Evolutionary conservation across 1,140 invertebrate genomes (phyloP), one percentile per base, ranked within the genome.

Genomic region (Nasonia giraulti): DNA sequence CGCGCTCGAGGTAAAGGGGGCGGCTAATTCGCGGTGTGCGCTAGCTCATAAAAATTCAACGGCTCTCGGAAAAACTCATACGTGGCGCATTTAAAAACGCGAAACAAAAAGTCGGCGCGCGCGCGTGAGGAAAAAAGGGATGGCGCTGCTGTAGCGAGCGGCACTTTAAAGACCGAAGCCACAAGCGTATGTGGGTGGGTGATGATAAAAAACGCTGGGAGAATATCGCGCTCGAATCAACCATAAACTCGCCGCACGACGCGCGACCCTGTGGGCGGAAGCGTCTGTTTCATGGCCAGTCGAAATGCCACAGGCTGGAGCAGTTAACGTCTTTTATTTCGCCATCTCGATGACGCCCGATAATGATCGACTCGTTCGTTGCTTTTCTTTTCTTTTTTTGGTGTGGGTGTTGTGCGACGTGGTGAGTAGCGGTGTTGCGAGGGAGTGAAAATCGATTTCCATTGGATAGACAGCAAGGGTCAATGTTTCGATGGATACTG

Each of bases 1-100:
- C 33, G 31, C 5, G 31, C 6, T 4, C 23, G 76, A 27, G 47
- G 40, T n/a, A 78, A 50, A 55, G 37, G 10, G 50, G 17, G 1
- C 78, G 23, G 78, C 62, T 80, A 80, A 80, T 80, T 80, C 62
- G 78, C 62, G 78, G 68, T 50, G 79, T 50, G 20, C 83, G 75
- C 71, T 47, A 77, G 69, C 84, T 77, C 68, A 82, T 84, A 84
- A 84, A 82, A 85, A 82, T 85, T 87, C 86, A 80, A 83, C 69
- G 77, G 40, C 82, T 73, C 82, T 69, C 50, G 55, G 79, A 81
- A 77, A 85, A 82, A 82, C 86, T 86, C 66, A 78, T 40, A 84
- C 66, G 47, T 33, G 82, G 11, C 33, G 62, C 27, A 66, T 83
- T 75, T 77, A 77, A 77, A 77, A 83, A 83, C n/a, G 81, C 33